These are phyloP conservation scores for Pheosia tremula DNA, from an alignment of 2,888 invertebrate genomes.

Conservation along the genomic window DNA sequence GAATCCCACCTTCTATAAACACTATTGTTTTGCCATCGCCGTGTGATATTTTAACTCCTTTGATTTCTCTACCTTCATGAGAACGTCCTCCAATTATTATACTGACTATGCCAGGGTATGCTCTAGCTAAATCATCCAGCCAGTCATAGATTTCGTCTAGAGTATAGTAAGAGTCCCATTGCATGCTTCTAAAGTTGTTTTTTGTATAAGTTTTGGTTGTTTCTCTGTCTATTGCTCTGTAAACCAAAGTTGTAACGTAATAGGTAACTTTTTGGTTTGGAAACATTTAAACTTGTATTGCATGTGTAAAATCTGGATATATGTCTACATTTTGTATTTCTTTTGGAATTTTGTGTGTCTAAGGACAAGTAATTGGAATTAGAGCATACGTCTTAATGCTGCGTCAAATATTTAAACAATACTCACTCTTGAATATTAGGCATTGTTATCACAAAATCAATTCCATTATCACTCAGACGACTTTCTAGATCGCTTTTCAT, in stretches of 20 bases:
- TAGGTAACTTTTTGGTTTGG: too few species aligned
- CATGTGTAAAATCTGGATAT: too few species aligned
- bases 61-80: slow-evolving; percentile 73
- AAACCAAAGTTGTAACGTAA: background rate
- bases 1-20: slow-evolving; percentile 85
- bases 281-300: too few species aligned
- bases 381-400: too few species aligned
- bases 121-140: slow-evolving; percentile 77
- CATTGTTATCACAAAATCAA: slow-evolving; percentile 69
- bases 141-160: slow-evolving; percentile 85
- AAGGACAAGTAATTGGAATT: too few species aligned
- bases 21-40: slow-evolving; percentile 59
- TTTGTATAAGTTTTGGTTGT: slow-evolving; percentile 54
- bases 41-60: slow-evolving; percentile 78
- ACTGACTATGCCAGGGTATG: slow-evolving; percentile 74
- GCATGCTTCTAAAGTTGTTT: slow-evolving; percentile 61
- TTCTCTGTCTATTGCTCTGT: slow-evolving; percentile 82
- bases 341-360: too few species aligned
- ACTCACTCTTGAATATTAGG: slow-evolving; percentile 81
- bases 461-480: slow-evolving; percentile 56
- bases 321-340: too few species aligned
- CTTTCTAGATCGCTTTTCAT: slow-evolving; percentile 60
- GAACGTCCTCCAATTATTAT: slow-evolving; percentile 66
- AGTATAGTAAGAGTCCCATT: slow-evolving; percentile 85
- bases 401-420: background rate